Percentiles rank a stretch among this genome's conserved stretches.
Conservation (phyloP, 2,113 vertebrate genomes). For the Ifrita kowaldi region DNA sequence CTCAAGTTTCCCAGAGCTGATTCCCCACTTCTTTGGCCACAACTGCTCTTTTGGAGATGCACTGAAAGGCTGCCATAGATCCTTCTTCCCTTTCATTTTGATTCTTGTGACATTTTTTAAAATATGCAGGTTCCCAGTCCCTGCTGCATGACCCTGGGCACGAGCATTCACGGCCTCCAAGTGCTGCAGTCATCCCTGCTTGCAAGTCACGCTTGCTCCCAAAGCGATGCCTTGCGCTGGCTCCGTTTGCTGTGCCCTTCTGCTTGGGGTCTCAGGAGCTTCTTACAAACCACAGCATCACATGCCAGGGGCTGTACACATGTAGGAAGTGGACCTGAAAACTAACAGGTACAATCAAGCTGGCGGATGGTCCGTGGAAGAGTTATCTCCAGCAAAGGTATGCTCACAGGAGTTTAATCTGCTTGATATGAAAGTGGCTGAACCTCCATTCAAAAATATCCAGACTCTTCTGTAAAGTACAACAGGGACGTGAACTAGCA, state of each 20-base stretch:
- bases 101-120: background rate
- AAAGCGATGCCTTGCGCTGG: rapidly evolving
- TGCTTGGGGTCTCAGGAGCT: background rate
- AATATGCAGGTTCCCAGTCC: background rate
- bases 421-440: background rate
- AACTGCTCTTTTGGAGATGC: background rate
- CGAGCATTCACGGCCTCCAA: background rate
- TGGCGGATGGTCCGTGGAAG: rapidly evolving
- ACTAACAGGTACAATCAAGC: background rate
- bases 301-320: background rate
- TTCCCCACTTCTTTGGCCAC: background rate
- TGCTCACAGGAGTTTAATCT: background rate
- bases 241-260: background rate
- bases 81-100: background rate
- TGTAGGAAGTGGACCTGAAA: background rate
- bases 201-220: rapidly evolving
- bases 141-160: background rate
- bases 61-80: background rate
- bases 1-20: background rate
- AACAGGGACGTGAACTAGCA: background rate
- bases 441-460: background rate
- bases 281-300: background rate
- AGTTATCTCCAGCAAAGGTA: background rate
- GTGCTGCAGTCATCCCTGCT: background rate
- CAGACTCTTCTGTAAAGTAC: background rate